Evolutionary conservation across 2,888 invertebrate genomes (phyloP), one percentile per base, ranked within the genome.

Genomic region (Caenorhabditis uteleia): DNA sequence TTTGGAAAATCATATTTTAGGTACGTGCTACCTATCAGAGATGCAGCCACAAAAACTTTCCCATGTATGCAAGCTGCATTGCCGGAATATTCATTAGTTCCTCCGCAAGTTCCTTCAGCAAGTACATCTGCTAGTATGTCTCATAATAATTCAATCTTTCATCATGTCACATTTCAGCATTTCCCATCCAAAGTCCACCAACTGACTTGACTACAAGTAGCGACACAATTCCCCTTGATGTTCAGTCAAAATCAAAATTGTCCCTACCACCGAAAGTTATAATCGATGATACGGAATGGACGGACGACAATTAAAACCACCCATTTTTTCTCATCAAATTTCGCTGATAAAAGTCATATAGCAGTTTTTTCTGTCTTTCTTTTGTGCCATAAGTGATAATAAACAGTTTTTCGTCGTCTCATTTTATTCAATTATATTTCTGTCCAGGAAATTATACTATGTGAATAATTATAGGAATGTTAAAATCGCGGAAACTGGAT

Each of bases 1-100:
- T 25, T 34, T 25, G 14, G n/a, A 39, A 47, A 44, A 12, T 16
- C n/a, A 29, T 25, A 10, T 45, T 58, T 29, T n/a, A 74, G 74
- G 74, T 66, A 62, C 45, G 62, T 74, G 4, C 57, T 69, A 33
- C 70, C 74, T 1, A 60, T 74, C 26, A 48, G 74, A 3, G 74
- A 74, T 31, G 68, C 74, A 18, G 62, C 70, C 6, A 59, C 67
- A n/a, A 45, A 67, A n/a, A 48, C 62, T 29, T 74, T 68, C 51
- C 69, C 74, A 7, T 55, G 54, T 20, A 56, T 71, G 23, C 38
- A 54, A 20, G 39, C 59, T 7, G 58, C 67, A 2, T 55, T 74
- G 4, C 74, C 74, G 0, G 74, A 74, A 42, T 74, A 74, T 46
- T 62, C 68, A 5, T 47, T 74, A 25, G 68, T 74, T 10, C 74